A percentile compares a stretch with the other conserved stretches of the same genome.
phyloP scores from a whole-genome alignment of 2,797 vertebrate species.

The Botia kubotai region DNA sequence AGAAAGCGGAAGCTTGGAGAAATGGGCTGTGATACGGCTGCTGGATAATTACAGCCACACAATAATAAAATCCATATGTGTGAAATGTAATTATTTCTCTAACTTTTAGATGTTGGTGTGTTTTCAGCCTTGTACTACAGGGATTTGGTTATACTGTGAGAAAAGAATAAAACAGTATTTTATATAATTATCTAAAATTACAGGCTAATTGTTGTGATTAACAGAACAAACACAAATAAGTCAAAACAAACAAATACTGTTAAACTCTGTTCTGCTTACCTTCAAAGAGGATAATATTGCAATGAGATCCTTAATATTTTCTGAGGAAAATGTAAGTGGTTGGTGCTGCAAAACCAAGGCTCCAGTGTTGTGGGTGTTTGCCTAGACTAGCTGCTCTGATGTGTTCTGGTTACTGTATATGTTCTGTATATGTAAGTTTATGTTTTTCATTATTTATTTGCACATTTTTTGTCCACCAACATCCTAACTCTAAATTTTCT shows the following conservation, averaged over 20 bases:
- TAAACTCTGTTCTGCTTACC: not conserved
- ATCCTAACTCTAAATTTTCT: too few species aligned
- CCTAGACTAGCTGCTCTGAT: too few species aligned
- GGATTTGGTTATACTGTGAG: not conserved
- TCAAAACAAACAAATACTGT: not conserved
- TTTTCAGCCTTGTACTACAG: not conserved
- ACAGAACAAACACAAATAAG: not conserved
- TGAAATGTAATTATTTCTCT: slow-evolving; percentile 17
- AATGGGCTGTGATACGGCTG: slow-evolving; percentile 7
- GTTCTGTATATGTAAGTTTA: too few species aligned
- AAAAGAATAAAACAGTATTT: slow-evolving; percentile 1
- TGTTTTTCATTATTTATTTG: too few species aligned
- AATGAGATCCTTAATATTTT: too few species aligned
- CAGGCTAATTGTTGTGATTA: not conserved
- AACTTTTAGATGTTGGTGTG: not conserved
- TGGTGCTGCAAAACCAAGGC: too few species aligned
- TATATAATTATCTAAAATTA: not conserved
- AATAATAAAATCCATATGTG: slow-evolving; percentile 16
- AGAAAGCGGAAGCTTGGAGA: slow-evolving; percentile 13
- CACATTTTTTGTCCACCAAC: too few species aligned
- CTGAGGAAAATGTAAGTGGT: too few species aligned
- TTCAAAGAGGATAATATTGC: not conserved
- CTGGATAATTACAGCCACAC: slow-evolving; percentile 31
- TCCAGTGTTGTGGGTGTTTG: too few species aligned
- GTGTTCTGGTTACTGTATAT: too few species aligned